Evolutionary conservation across 2,797 vertebrate genomes (phyloP).

Genomic region (Ctenochaetus hawaiiensis): DNA sequence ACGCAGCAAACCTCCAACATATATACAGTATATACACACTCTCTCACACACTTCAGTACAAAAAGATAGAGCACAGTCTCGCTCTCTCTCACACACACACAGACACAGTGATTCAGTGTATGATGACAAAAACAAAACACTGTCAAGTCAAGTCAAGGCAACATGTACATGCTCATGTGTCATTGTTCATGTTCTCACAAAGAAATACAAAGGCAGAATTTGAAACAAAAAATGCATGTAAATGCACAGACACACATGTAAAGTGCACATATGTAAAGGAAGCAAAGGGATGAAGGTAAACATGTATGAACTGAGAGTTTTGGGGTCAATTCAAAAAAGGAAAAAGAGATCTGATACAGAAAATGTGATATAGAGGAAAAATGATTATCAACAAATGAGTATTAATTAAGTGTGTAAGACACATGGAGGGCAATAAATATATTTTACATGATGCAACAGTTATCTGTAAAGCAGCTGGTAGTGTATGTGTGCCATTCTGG

Average conservation of each 20-base stretch:
- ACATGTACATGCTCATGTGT: constrained; percentile 51
- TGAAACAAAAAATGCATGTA: constrained; percentile 36
- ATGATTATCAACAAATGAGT: constrained; percentile 17
- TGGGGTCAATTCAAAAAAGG: constrained; percentile 14
- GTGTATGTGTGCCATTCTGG: constrained; percentile 21
- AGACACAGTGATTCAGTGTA: constrained; percentile 45
- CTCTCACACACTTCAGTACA: constrained; percentile 21
- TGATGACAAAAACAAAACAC: constrained; percentile 60
- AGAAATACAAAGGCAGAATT: constrained; percentile 63
- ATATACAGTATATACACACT: constrained; percentile 16
- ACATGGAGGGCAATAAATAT: constrained; percentile 23
- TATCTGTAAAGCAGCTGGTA: constrained; percentile 44
- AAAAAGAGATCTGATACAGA: constrained; percentile 2
- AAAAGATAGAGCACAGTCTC: constrained; percentile 50
- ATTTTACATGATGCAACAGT: constrained; percentile 26
- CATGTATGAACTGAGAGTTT: constrained; percentile 40
- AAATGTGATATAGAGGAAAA: constrained; percentile 8
- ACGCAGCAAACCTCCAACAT: constrained; percentile 49
- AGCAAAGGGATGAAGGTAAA: constrained; percentile 51
- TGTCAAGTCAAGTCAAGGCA: constrained; percentile 60
- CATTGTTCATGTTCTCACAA: constrained; percentile 61
- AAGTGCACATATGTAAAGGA: constrained; percentile 75
- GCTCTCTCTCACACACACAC: constrained; percentile 14
- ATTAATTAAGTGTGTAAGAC: constrained; percentile 52
- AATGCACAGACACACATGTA: constrained; percentile 50